These are phyloP conservation scores for Calameuta idolon DNA, from an alignment of 2,888 invertebrate species.

Conservation along the genomic window DNA sequence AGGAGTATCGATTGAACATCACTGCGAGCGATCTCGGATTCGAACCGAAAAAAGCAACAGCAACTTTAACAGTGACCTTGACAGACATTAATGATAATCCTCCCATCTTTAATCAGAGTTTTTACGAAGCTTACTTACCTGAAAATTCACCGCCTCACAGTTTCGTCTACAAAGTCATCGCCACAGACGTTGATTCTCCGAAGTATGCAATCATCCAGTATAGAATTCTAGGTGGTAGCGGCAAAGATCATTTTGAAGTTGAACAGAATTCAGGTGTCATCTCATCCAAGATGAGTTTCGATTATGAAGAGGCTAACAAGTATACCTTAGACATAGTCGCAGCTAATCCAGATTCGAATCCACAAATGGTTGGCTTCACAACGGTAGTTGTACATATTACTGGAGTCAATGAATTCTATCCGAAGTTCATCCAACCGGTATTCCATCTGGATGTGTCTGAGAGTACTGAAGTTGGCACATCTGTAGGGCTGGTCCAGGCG, in stretches of 20 bases:
- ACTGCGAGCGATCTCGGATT: constrained; percentile 90
- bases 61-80: constrained; percentile 85
- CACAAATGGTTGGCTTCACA: constrained; percentile 79
- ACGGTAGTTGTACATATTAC: constrained; percentile 81
- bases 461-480: constrained; percentile 86
- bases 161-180: constrained; percentile 80
- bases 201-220: constrained; percentile 89
- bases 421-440: constrained; percentile 87
- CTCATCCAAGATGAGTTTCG: constrained; percentile 81
- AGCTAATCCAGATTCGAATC: constrained; percentile 83
- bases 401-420: constrained; percentile 90
- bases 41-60: constrained; percentile 80
- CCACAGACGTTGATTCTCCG: constrained; percentile 88
- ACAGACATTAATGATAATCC: constrained; percentile 96
- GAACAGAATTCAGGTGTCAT: constrained; percentile 82
- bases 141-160: constrained; percentile 86
- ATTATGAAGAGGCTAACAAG: constrained; percentile 84
- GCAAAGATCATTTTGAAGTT: constrained; percentile 82
- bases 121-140: constrained; percentile 81
- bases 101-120: constrained; percentile 83
- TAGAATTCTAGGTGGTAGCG: constrained; percentile 81
- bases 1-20: constrained; percentile 87
- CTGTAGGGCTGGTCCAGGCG: constrained; percentile 88
- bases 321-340: constrained; percentile 85
- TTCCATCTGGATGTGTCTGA: constrained; percentile 95